Evolutionary conservation across 2,797 vertebrate species (phyloP).

Genomic region (Oreochromis mossambicus): DNA sequence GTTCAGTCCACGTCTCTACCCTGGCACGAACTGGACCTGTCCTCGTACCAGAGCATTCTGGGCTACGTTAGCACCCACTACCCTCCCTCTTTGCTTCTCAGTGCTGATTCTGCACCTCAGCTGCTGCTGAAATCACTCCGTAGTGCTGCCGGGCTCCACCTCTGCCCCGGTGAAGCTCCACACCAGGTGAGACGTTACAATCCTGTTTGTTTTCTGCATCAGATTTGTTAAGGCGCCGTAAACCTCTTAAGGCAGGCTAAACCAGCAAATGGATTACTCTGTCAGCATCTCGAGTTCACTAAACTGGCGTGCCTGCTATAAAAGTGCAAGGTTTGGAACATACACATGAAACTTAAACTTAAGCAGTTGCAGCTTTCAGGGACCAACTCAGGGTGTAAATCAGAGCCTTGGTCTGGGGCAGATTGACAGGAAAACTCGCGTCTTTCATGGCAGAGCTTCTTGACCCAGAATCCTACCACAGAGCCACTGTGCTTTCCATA

Average conservation of each 20-base stretch:
- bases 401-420: background rate
- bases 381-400: background rate
- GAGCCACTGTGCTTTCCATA: background rate
- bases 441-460: background rate
- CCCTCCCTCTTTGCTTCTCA: constrained; percentile 84
- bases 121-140: constrained; percentile 86
- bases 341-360: background rate
- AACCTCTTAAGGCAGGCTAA: background rate
- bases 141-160: constrained; percentile 85
- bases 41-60: constrained; percentile 88
- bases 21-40: constrained; percentile 88
- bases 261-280: background rate
- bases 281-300: background rate
- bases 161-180: constrained; percentile 68
- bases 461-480: background rate
- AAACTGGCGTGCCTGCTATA: background rate
- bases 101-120: constrained; percentile 78
- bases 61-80: constrained; percentile 91
- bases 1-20: constrained; percentile 89
- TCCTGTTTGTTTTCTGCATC: background rate
- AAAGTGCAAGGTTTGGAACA: constrained; percentile 3
- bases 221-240: background rate
- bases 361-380: background rate
- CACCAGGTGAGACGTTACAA: constrained; percentile 71
- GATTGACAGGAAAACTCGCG: background rate